Percentiles rank a stretch among this genome's conserved stretches.
Conservation (phyloP, 2,113 vertebrate genomes). For the Chauna torquata region DNA sequence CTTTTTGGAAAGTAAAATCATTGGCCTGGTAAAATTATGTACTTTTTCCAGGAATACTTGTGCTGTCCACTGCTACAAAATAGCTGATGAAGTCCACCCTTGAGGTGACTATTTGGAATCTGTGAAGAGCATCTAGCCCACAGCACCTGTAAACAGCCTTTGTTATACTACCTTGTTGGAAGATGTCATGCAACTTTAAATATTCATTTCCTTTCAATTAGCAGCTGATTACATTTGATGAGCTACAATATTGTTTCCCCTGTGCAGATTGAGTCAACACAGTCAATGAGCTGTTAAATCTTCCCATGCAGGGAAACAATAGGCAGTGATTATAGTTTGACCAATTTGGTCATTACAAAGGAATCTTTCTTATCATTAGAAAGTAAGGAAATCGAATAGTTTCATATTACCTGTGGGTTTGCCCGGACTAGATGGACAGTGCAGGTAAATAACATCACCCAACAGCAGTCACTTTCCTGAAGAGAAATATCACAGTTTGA, state of each 20-base stretch:
- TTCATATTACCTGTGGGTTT: background rate
- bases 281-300: conserved; percentile 73
- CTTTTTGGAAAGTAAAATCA: background rate
- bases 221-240: conserved; percentile 74
- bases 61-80: background rate
- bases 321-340: conserved; percentile 70
- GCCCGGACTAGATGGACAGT: background rate
- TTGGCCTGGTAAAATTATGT: background rate
- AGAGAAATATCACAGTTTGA: background rate
- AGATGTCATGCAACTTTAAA: conserved; percentile 74
- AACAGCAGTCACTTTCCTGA: background rate
- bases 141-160: conserved; percentile 47
- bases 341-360: conserved; percentile 66
- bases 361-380: conserved; percentile 61
- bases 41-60: background rate
- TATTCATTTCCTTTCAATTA: conserved; percentile 76
- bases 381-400: conserved; percentile 49
- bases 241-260: conserved; percentile 73
- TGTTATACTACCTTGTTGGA: conserved; percentile 56
- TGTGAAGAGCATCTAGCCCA: conserved; percentile 52
- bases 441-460: background rate
- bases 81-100: background rate
- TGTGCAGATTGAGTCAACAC: conserved; percentile 69
- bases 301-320: conserved; percentile 70
- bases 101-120: conserved; percentile 38